Base-by-base conservation (phyloP, 2,113 vertebrate species). In the Protobothrops mucrosquamatus region DNA sequence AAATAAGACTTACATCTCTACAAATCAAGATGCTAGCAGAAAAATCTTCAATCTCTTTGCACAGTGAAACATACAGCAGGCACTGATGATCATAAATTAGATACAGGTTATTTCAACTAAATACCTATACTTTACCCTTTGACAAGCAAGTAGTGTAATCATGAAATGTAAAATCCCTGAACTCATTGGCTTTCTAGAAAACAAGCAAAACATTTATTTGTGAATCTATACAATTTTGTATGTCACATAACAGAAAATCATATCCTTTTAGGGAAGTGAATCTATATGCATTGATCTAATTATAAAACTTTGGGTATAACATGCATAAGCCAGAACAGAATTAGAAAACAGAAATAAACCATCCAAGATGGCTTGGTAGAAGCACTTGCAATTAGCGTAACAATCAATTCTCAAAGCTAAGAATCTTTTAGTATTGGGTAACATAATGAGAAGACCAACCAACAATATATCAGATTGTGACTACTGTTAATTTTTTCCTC, bases 311-410 rank as follows among this genome's bases (percentile, higher is more conserved):
- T 22, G 74, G 34, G 74, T 81, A 39, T 20, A 22, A 22, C 22
- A 81, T 43, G 74, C 34, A 81, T 43, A 81, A 81, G 7, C 74
- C 74, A 81, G 34, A 81, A 81, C 15, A 81, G 69, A 81, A 81
- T 81, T 81, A 81, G 15, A 81, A 43, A 81, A 43, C 34, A 81
- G 34, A 81, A 81, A 81, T 81, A 23, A 81, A 81, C 6, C 7
- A 43, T 81, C 18, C 74, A 81, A 43, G 74, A 81, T 46, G 11
- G 51, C 0, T 24, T 54, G 10, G 7, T 34, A 2, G 43, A 69
- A 1, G 1, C 8, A 48, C 0, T 43, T 11, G 12, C 8, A 2
- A 3, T 18, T 14, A 2, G 0, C 0, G 1, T 10, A 29, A 56
- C 6, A 51, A 8, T 23, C 74, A 81, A 10, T 39, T 23, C 11